These are phyloP conservation scores for Caenorhabditis tropicalis DNA, from an alignment of 1,140 invertebrate genomes.

Conservation along the genomic window DNA sequence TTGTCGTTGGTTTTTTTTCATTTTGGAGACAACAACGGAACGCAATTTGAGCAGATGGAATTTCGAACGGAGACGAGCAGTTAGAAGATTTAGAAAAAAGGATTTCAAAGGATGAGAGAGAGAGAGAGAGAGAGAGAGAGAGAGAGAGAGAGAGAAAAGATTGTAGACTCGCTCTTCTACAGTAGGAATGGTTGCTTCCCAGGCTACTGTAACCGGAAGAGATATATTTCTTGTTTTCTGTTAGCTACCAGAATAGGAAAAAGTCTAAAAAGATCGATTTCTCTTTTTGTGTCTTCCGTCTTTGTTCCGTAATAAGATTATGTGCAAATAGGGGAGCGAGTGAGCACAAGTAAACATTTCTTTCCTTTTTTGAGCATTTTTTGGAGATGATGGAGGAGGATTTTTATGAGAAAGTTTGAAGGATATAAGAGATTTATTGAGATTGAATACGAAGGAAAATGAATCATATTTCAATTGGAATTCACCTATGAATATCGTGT, in stretches of 20 bases:
- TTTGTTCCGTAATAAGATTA: conserved; percentile 44
- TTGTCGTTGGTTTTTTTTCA: conserved; percentile 3
- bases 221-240: too few species aligned
- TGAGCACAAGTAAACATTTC: conserved; percentile 40
- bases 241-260: not conserved
- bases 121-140: not conserved
- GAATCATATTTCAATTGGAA: not conserved
- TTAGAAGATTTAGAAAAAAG: not conserved
- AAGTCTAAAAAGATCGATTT: conserved; percentile 22
- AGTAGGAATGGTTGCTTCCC: too few species aligned
- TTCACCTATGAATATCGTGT: conserved; percentile 29
- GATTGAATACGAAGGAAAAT: not conserved
- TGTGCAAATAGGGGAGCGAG: conserved; percentile 38
- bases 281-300: conserved; percentile 9
- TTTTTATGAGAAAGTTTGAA: not conserved
- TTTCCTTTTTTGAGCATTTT: conserved; percentile 28
- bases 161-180: too few species aligned
- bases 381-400: not conserved
- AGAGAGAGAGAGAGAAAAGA: too few species aligned
- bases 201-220: not conserved
- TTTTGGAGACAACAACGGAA: conserved; percentile 26
- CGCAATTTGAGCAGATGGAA: conserved; percentile 28
- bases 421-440: too few species aligned
- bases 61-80: not conserved
- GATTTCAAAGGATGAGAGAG: not conserved